phyloP scores from a whole-genome alignment of 2,113 vertebrate species.

The Alligator mississippiensis region DNA sequence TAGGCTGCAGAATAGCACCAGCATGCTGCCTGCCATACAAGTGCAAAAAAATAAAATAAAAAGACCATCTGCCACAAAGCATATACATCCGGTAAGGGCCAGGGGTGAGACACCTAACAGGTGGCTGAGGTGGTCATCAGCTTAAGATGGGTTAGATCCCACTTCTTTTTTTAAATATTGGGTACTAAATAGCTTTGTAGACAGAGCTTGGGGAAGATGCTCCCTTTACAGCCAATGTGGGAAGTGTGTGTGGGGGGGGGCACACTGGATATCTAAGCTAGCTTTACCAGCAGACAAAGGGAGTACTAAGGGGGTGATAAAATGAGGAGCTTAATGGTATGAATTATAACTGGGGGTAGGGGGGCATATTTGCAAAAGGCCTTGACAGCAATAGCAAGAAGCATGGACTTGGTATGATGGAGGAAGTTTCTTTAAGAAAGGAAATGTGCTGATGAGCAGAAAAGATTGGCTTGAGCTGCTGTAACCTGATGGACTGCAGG shows the following conservation, averaged over 20 bases:
- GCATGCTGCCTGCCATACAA: background rate
- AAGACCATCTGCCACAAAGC: too few species aligned
- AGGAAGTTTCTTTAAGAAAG: background rate
- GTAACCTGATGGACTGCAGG: background rate
- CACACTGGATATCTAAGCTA: background rate
- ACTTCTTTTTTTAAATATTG: background rate
- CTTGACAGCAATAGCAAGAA: background rate
- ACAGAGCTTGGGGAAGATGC: background rate
- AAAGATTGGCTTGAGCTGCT: background rate
- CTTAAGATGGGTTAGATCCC: background rate
- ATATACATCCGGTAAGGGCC: too few species aligned
- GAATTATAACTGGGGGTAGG: fast-evolving
- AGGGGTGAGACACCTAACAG: too few species aligned
- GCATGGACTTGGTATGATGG: fast-evolving
- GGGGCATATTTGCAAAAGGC: fast-evolving
- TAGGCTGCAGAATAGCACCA: background rate
- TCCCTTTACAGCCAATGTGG: fast-evolving
- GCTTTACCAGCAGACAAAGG: fast-evolving
- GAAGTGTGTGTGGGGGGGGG: background rate
- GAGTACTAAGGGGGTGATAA: fast-evolving
- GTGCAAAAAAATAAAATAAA: background rate
- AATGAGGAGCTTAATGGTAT: fast-evolving
- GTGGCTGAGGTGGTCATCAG: background rate
- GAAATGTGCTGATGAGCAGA: too few species aligned
- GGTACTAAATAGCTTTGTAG: background rate